These are phyloP conservation scores for Lepilemur septentrionalis DNA, from an alignment of 2,797 vertebrate genomes.

Conservation along the genomic window DNA sequence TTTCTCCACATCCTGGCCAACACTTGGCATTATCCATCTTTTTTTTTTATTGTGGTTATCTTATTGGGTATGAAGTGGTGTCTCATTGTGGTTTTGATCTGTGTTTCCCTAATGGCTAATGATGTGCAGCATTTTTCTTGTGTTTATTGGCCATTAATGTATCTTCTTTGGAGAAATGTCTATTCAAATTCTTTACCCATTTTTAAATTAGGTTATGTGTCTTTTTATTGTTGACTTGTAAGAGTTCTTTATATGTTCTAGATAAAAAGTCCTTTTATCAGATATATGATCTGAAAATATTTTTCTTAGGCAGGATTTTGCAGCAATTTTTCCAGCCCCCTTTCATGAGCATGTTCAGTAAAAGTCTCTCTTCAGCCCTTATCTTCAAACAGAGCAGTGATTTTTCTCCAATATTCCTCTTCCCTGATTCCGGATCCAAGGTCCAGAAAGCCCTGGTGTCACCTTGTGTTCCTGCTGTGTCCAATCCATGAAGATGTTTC, in stretches of 20 bases:
- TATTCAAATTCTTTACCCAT: not conserved
- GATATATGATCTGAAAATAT: not conserved
- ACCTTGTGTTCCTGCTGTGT: not conserved
- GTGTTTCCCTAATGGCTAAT: not conserved
- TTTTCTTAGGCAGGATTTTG: not conserved
- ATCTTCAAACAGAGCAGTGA: not conserved
- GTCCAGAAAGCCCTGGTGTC: not conserved
- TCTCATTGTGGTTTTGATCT: not conserved
- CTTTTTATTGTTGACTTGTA: not conserved
- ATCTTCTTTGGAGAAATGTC: not conserved
- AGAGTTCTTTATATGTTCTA: not conserved
- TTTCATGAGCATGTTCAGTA: not conserved
- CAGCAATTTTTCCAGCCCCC: not conserved
- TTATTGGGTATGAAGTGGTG: not conserved
- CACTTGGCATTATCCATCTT: not conserved
- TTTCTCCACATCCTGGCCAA: not conserved
- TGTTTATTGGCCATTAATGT: not conserved
- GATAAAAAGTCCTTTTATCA: not conserved
- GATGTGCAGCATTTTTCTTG: not conserved
- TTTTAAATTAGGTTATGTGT: not conserved
- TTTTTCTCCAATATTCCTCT: not conserved
- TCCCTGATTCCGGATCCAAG: not conserved
- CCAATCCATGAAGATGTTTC: not conserved
- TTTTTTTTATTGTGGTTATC: not conserved
- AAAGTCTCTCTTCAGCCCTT: not conserved